Conservation (phyloP, 2,113 vertebrate species). For the Chaetorhynchus papuensis region DNA sequence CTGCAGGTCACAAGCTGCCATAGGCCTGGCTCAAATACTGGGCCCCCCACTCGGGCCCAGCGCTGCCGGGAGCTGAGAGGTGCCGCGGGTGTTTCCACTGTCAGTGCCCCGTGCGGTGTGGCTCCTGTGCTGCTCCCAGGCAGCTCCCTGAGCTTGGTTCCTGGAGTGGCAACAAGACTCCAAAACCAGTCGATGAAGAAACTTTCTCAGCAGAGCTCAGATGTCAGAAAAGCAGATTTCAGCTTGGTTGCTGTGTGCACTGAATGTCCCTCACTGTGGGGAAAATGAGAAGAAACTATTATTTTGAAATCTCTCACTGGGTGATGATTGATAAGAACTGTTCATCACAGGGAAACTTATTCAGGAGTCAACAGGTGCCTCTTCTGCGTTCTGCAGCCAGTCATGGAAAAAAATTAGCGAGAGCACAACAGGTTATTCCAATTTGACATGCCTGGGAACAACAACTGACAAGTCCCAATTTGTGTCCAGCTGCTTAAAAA, state of each 20-base stretch:
- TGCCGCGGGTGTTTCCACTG: accelerated
- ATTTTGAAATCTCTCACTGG: neutral
- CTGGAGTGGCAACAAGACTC: neutral
- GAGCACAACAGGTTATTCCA: conserved; percentile 47
- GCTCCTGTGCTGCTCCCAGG: neutral
- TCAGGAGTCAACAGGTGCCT: conserved; percentile 50
- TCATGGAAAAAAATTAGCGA: neutral
- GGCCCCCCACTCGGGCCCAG: accelerated
- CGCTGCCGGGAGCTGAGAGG: neutral
- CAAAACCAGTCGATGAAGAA: neutral
- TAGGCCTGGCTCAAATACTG: neutral
- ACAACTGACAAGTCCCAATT: conserved; percentile 52
- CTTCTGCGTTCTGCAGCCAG: conserved; percentile 12
- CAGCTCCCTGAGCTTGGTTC: neutral
- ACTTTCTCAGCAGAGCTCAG: neutral
- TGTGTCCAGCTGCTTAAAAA: conserved; percentile 64
- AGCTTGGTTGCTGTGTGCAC: neutral
- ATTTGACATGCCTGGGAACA: conserved; percentile 58
- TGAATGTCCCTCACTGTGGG: neutral
- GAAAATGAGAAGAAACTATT: neutral
- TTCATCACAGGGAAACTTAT: conserved; percentile 18
- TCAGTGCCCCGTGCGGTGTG: neutral
- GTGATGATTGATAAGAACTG: conserved; percentile 14
- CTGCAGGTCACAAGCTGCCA: neutral
- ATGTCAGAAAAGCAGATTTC: neutral